These are phyloP conservation scores for Clunio marinus DNA, from an alignment of 2,888 invertebrate genomes.

Conservation along the genomic window DNA sequence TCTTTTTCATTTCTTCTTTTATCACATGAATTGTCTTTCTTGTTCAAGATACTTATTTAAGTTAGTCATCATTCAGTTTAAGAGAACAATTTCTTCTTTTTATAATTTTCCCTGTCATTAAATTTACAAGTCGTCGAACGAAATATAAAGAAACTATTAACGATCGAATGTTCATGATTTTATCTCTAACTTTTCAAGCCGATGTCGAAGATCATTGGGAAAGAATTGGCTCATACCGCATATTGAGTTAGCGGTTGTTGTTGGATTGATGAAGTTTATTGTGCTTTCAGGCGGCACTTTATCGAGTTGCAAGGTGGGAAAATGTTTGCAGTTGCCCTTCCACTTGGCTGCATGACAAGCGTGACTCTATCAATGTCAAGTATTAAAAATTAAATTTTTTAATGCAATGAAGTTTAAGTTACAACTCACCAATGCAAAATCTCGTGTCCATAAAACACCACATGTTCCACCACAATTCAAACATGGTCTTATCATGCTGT, in stretches of 20 bases:
- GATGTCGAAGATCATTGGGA: conserved; percentile 21
- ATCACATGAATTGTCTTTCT: conserved; percentile 14
- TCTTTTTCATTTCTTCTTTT: neutral
- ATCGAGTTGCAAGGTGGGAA: conserved; percentile 16
- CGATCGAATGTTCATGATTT: neutral
- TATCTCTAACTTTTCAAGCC: conserved; percentile 25
- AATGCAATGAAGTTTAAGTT: no score
- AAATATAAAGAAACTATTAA: neutral
- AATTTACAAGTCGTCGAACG: neutral
- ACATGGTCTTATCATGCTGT: conserved; percentile 70
- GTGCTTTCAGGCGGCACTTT: neutral
- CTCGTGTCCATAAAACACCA: conserved; percentile 67
- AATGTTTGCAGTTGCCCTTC: conserved; percentile 27
- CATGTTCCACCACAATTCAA: conserved; percentile 71
- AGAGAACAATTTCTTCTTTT: neutral
- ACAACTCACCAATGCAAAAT: conserved; percentile 71
- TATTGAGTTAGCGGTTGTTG: neutral
- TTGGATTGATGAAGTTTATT: conserved; percentile 25
- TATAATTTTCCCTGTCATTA: conserved; percentile 5
- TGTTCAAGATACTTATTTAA: no score
- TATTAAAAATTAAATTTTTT: neutral
- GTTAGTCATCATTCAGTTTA: neutral
- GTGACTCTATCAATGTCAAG: conserved; percentile 13
- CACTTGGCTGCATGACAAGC: conserved; percentile 24
- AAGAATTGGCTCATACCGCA: conserved; percentile 34